Conservation (phyloP, 2,113 vertebrate genomes). For the Crocuta crocuta region DNA sequence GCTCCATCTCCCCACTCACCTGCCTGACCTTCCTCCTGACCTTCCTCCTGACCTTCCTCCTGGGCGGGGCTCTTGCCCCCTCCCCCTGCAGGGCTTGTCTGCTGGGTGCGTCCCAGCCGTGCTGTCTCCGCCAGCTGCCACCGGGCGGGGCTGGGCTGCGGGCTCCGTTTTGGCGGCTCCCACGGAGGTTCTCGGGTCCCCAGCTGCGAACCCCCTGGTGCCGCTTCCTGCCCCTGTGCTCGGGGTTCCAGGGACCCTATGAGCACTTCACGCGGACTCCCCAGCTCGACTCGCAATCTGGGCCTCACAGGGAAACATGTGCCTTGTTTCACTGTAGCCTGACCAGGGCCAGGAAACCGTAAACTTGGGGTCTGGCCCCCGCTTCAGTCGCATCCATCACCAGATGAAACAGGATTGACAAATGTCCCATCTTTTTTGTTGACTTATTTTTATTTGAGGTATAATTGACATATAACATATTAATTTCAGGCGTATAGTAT, state of each 20-base stretch:
- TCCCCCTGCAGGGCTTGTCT: background rate
- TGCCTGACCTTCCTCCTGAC: too few species aligned
- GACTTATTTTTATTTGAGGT: background rate
- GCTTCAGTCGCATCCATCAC: fast-evolving
- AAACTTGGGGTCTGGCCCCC: background rate
- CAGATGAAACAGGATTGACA: fast-evolving
- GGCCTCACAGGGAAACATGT: background rate
- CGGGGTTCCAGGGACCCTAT: background rate
- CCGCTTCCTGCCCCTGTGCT: too few species aligned
- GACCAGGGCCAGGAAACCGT: background rate
- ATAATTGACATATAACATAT: fast-evolving
- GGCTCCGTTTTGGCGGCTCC: background rate
- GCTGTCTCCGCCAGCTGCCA: background rate
- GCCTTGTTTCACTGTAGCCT: too few species aligned
- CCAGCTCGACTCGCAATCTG: fast-evolving
- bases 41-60: too few species aligned
- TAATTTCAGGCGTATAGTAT: fast-evolving
- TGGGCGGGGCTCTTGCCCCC: too few species aligned
- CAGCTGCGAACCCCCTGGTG: background rate
- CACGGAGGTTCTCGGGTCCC: background rate
- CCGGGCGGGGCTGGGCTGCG: background rate
- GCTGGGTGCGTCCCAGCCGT: background rate
- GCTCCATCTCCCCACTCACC: too few species aligned
- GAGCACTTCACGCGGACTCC: fast-evolving
- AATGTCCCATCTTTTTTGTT: background rate